Base-by-base conservation (phyloP, 92 coral and sea anemone species). In the Umimayanthus kanabou region DNA sequence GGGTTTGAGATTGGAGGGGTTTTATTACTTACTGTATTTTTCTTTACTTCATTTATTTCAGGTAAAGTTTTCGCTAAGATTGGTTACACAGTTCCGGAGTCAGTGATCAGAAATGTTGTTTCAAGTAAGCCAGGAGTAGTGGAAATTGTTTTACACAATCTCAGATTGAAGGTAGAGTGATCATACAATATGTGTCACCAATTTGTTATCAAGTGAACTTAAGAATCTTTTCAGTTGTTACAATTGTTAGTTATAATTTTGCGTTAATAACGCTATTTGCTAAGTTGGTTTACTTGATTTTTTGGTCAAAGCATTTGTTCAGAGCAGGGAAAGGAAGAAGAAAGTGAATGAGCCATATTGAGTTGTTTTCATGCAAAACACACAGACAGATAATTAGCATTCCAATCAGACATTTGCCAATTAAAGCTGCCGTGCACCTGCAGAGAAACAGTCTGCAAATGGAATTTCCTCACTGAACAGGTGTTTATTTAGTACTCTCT, bases 51-150 rank as follows among this genome's bases (percentile, higher is more conserved):
- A 4, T 39, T 30, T 74, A 71, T 88, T 85, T 43, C 87, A 97
- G 99, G 99, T 30, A 97, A 97, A 89, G 99, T 97, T 3, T 89
- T 97, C 11, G 74, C 85, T 61, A 93, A 93, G 78, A 90, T 97
- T n/a, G 92, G 91, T 69, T 97, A 92, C 81, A 88, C 91, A 61
- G 94, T 97, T 13, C 90, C 99, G 26, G 98, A 97, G 40, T 85
- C 88, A 29, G 80, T 92, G 8, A 70, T 97, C 39, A 94, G 94
- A 45, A 91, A 93, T 39, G 86, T 97, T 28, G 88, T 90, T 50
- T 82, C 85, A 15, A 92, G 97, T 78, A 93, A 93, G 77, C 87
- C 93, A 43, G 98, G 98, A 37, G 85, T 92, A 26, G 93, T 97
- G 61, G 99, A 97, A 82, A 88, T 92, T 16, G 91, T 97, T 15